A percentile compares a stretch with the other conserved stretches of the same genome.
Evolutionary conservation across 2,888 invertebrate genomes (phyloP).

Genomic region (Tipula lateralis): DNA sequence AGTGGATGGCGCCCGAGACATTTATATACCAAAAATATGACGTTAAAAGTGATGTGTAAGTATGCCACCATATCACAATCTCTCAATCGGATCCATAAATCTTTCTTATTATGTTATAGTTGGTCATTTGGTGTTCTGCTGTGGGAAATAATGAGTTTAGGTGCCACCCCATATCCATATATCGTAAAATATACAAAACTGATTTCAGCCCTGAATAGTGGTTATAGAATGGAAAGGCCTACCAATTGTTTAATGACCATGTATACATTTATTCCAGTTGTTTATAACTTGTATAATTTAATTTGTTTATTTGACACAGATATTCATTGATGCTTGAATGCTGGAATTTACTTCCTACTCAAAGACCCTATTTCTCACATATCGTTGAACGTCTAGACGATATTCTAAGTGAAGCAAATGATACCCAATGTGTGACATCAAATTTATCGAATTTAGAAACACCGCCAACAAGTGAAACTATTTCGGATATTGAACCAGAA

Average conservation of each 20-base stretch:
- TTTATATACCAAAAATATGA: conserved; percentile 93
- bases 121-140: conserved; percentile 96
- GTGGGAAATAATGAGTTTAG: conserved; percentile 99
- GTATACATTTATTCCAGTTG: conserved; percentile 48
- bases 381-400: conserved; percentile 86
- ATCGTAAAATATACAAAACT: conserved; percentile 90
- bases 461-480: conserved; percentile 82
- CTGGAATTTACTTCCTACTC: conserved; percentile 89
- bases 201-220: conserved; percentile 83
- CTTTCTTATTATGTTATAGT: conserved; percentile 46
- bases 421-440: conserved; percentile 83
- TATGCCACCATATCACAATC: too few species aligned
- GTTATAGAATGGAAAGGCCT: conserved; percentile 93
- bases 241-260: conserved; percentile 91
- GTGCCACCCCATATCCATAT: conserved; percentile 95
- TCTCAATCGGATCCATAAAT: too few species aligned
- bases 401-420: conserved; percentile 74
- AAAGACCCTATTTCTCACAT: conserved; percentile 82
- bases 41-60: conserved; percentile 84
- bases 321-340: conserved; percentile 95
- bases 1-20: conserved; percentile 99
- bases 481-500: conserved; percentile 52
- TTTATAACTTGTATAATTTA: not conserved
- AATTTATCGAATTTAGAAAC: conserved; percentile 80
- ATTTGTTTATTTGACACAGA: conserved; percentile 48